Conservation (phyloP, 2,888 invertebrate species). For the Amphiduros pacificus region DNA sequence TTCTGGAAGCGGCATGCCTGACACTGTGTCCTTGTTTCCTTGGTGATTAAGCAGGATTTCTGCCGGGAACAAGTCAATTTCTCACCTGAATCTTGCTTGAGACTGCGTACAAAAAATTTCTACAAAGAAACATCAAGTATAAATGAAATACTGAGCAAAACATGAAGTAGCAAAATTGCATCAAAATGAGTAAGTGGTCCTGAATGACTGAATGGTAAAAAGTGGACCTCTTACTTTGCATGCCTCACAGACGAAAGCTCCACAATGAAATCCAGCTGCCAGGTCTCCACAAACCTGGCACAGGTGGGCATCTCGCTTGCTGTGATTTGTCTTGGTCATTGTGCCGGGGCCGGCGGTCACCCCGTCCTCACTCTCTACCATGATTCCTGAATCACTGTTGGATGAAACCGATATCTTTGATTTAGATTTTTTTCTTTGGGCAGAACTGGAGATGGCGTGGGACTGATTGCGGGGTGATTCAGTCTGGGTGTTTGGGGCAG, state of each 20-base stretch:
- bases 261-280: conserved; percentile 56
- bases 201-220: too few relatives aligned
- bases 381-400: too few relatives aligned
- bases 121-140: conserved; percentile 34
- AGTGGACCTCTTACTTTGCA: conserved; percentile 54
- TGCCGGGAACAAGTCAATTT: conserved; percentile 50
- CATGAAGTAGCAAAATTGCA: too few relatives aligned
- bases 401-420: too few relatives aligned
- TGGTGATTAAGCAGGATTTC: conserved; percentile 48
- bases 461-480: too few relatives aligned
- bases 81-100: conserved; percentile 44
- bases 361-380: too few relatives aligned
- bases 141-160: too few relatives aligned
- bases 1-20: conserved; percentile 57
- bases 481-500: too few relatives aligned
- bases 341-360: neutral
- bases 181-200: too few relatives aligned
- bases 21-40: conserved; percentile 56
- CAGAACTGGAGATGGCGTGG: too few relatives aligned
- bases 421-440: too few relatives aligned
- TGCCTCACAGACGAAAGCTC: conserved; percentile 57
- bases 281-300: conserved; percentile 55
- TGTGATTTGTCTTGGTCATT: neutral
- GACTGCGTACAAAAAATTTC: conserved; percentile 58
- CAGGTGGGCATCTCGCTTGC: neutral